Evolutionary conservation across 2,797 vertebrate genomes (phyloP).

Genomic region (Cirrhinus molitorella): DNA sequence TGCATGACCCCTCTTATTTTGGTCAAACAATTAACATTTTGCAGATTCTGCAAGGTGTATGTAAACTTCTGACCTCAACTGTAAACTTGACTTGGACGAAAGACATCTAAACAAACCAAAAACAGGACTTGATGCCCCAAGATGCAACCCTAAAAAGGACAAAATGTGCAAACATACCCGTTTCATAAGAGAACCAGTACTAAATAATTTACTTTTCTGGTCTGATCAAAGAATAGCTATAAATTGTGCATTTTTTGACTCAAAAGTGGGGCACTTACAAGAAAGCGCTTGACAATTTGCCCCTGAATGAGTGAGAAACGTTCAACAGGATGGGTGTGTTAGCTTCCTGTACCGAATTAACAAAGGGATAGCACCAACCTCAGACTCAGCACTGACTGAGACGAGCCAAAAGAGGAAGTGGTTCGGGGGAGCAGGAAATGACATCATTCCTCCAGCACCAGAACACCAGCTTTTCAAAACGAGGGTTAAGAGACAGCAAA

Average conservation of each 20-base stretch:
- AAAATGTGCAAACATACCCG: neutral
- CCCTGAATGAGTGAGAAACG: neutral
- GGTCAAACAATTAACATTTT: too few species aligned
- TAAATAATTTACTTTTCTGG: neutral
- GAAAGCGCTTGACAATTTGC: neutral
- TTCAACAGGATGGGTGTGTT: constrained; percentile 80
- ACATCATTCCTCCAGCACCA: constrained; percentile 71
- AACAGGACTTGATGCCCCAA: neutral
- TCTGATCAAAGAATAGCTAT: neutral
- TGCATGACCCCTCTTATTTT: too few species aligned
- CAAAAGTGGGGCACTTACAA: constrained; percentile 30
- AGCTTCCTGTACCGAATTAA: constrained; percentile 73
- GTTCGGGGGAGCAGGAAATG: constrained; percentile 73
- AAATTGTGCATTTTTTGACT: too few species aligned
- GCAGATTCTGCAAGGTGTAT: too few species aligned
- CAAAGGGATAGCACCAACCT: constrained; percentile 73
- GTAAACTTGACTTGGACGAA: too few species aligned
- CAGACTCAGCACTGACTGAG: constrained; percentile 65
- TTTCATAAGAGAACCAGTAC: neutral
- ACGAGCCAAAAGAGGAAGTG: constrained; percentile 76
- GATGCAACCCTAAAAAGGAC: neutral
- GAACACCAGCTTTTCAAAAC: constrained; percentile 59
- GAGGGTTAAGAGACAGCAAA: constrained; percentile 15
- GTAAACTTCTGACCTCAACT: too few species aligned
- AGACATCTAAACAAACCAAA: too few species aligned